Percentiles rank a stretch among this genome's conserved stretches.
Evolutionary conservation across 2,113 vertebrate genomes (phyloP).

Genomic region (Paramormyrops kingsleyae): DNA sequence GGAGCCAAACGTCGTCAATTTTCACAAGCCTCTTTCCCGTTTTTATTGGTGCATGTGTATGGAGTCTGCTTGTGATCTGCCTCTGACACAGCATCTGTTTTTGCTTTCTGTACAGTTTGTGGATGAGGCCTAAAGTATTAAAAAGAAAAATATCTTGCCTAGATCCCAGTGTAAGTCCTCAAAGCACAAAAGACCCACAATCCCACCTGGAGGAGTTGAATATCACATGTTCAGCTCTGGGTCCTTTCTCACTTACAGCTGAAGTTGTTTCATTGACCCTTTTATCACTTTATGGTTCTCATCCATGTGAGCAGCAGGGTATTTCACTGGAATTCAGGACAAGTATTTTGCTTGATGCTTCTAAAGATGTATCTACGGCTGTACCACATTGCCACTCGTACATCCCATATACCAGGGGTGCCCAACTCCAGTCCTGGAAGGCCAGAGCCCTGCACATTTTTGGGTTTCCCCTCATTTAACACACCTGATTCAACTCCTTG

Average conservation of each 20-base stretch:
- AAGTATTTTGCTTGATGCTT: neutral
- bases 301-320: neutral
- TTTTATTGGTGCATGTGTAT: neutral
- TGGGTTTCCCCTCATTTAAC: too few species aligned
- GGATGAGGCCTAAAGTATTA: neutral
- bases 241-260: neutral
- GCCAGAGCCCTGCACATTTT: too few species aligned
- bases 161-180: neutral
- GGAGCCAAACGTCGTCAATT: neutral
- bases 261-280: neutral
- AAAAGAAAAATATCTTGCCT: neutral
- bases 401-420: neutral
- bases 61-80: neutral
- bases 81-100: neutral
- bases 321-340: neutral
- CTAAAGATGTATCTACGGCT: neutral
- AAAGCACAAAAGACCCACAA: neutral
- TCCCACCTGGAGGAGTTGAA: neutral
- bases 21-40: neutral
- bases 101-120: neutral
- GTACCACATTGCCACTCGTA: neutral
- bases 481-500: too few species aligned
- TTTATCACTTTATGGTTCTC: neutral
- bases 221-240: neutral
- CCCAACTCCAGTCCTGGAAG: too few species aligned